A percentile compares a stretch with the other conserved stretches of the same genome.
Evolutionary conservation across 2,888 invertebrate genomes (phyloP).

Genomic region (Nebria salina): DNA sequence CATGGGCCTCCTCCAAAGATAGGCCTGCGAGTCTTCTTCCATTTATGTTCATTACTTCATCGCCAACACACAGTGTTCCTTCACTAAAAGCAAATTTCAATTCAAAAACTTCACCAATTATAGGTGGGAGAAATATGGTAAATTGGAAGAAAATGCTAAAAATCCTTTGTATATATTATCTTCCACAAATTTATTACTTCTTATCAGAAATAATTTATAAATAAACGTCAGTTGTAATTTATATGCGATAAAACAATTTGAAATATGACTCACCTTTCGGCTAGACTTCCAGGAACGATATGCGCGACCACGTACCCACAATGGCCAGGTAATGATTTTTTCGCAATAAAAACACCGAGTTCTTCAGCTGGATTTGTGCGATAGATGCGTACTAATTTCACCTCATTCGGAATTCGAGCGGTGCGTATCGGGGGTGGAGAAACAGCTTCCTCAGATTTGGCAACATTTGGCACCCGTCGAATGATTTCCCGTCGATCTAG

Average conservation of each 20-base stretch:
- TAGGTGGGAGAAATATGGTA: too few species aligned
- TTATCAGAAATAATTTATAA: background rate
- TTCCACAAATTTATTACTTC: background rate
- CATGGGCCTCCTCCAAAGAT: slow-evolving; percentile 74
- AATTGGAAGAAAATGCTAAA: slow-evolving; percentile 38
- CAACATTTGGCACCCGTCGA: slow-evolving; percentile 63
- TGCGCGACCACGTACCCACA: slow-evolving; percentile 77
- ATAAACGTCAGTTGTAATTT: background rate
- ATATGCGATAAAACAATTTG: slow-evolving; percentile 4
- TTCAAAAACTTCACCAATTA: background rate
- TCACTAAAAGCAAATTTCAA: slow-evolving; percentile 66
- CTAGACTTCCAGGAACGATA: slow-evolving; percentile 75
- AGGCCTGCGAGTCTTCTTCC: slow-evolving; percentile 80
- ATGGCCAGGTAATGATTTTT: slow-evolving; percentile 70
- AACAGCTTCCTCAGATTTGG: background rate
- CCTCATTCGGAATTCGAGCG: slow-evolving; percentile 34
- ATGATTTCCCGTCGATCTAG: slow-evolving; percentile 68
- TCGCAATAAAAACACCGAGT: slow-evolving; percentile 77
- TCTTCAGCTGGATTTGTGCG: slow-evolving; percentile 70
- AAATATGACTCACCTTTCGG: slow-evolving; percentile 69
- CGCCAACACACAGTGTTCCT: slow-evolving; percentile 81
- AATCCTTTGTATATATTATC: background rate
- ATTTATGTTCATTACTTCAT: slow-evolving; percentile 88
- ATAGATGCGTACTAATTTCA: slow-evolving; percentile 62
- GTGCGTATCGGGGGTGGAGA: slow-evolving; percentile 10